Conservation (phyloP, 2,797 vertebrate genomes). For the Triplophysa yarkandensis region DNA sequence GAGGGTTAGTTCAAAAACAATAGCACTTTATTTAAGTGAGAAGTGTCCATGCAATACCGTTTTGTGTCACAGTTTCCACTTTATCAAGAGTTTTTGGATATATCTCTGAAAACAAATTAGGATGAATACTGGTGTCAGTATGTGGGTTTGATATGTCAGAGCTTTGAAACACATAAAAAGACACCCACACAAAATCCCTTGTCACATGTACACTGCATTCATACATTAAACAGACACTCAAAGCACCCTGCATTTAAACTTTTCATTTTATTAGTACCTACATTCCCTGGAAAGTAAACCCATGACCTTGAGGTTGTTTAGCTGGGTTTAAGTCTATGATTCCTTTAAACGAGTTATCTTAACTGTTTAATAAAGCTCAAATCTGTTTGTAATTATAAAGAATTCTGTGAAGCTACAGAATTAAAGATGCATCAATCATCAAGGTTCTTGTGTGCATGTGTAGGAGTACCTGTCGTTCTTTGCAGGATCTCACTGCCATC, state of each 20-base stretch:
- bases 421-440: neutral
- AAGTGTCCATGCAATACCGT: slow-evolving; percentile 28
- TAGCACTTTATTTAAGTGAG: neutral
- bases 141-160: neutral
- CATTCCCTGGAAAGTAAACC: neutral
- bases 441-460: neutral
- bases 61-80: slow-evolving; percentile 22
- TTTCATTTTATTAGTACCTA: neutral
- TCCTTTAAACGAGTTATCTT: neutral
- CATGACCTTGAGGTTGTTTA: neutral
- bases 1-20: slow-evolving; percentile 19
- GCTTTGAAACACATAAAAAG: neutral
- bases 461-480: slow-evolving; percentile 47
- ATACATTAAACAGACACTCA: neutral
- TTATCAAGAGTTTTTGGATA: slow-evolving; percentile 7
- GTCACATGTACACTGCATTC: neutral
- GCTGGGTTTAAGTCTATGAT: neutral
- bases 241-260: neutral
- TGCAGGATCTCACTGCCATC: slow-evolving; percentile 47
- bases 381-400: neutral
- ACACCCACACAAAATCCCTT: neutral
- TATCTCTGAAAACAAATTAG: slow-evolving; percentile 9
- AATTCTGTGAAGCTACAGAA: neutral
- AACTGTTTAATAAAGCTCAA: neutral
- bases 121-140: neutral